Base-by-base conservation (phyloP, 1,140 invertebrate genomes). In the Centruroides sculpturatus region DNA sequence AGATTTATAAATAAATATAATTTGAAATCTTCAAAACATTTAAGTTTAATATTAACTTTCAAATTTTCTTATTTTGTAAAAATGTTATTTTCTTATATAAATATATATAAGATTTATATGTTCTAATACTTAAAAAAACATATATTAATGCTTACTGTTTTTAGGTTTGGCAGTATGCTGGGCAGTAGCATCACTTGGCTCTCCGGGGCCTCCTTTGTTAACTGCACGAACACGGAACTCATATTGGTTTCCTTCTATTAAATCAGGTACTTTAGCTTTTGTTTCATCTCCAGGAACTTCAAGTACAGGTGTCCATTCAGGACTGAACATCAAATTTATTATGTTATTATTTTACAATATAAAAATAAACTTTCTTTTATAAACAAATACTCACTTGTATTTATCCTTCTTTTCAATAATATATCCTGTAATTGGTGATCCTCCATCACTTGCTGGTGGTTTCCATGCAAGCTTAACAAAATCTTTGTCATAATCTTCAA, bases 371-470 rank as follows among this genome's bases (percentile, higher is more conserved):
- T 51, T 49, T 10, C 11, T 3, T 51, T 8, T 34, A 5, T n/a
- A 8, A 34, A n/a, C 5, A 4, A 51, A 1, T 23, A 62, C 68
- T 63, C 63, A 75, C 72, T 72, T 77, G 71, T 86, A 90, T 71
- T 92, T 89, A 70, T 95, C 92, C 67, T 89, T 86, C 79, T 97
- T 98, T 72, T 99, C 95, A 74, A 99, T 90, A 35, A 98, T 76
- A 66, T 96, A 97, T 8, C 88, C 88, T 13, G 85, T 91, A 66
- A 96, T 89, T 4, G 89, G 89, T 8, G 87, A 84, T 5, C 90
- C 91, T 34, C 90, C 90, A 77, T 97, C 90, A 52, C 78, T 79
- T 54, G 83, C 79, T 13, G 95, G 95, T 64, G 84, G 80, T 55
- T 81, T 80, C 94, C 95, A 99, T 75, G 88, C 82, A n/a, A 98